Conservation (phyloP, 2,888 invertebrate genomes). For the Bhutanitis thaidina region DNA sequence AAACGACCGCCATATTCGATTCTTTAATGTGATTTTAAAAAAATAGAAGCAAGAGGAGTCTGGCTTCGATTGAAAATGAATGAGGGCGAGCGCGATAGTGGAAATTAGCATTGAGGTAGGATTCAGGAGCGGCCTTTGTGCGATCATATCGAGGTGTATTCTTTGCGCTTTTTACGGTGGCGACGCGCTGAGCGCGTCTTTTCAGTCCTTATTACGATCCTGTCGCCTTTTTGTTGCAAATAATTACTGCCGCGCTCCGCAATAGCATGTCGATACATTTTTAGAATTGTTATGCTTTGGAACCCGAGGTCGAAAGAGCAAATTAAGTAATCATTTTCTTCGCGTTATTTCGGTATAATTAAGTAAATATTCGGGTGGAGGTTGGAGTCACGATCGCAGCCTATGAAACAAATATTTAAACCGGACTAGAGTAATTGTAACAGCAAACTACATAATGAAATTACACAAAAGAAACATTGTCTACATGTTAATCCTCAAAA, state of each 20-base stretch:
- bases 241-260: slow-evolving; percentile 61
- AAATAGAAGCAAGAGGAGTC: slow-evolving; percentile 73
- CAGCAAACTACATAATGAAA: too few relatives aligned
- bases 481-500: too few relatives aligned
- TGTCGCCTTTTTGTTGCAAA: slow-evolving; percentile 70
- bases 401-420: too few relatives aligned
- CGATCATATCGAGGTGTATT: slow-evolving; percentile 80
- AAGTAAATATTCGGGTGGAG: too few relatives aligned
- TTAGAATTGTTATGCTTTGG: slow-evolving; percentile 27
- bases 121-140: slow-evolving; percentile 79
- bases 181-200: slow-evolving; percentile 57
- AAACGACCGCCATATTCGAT: slow-evolving; percentile 77
- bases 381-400: too few relatives aligned
- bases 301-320: not conserved
- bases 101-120: slow-evolving; percentile 80
- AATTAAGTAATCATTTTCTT: slow-evolving; percentile 16
- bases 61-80: slow-evolving; percentile 79
- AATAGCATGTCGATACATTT: slow-evolving; percentile 40
- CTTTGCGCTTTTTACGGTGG: slow-evolving; percentile 78
- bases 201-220: slow-evolving; percentile 68
- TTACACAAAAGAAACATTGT: too few relatives aligned
- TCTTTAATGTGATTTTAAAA: slow-evolving; percentile 78
- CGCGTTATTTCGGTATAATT: too few relatives aligned
- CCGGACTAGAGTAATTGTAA: too few relatives aligned
- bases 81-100: slow-evolving; percentile 79